phyloP scores from a whole-genome alignment of 2,888 invertebrate species.

The Tridacna gigas region DNA sequence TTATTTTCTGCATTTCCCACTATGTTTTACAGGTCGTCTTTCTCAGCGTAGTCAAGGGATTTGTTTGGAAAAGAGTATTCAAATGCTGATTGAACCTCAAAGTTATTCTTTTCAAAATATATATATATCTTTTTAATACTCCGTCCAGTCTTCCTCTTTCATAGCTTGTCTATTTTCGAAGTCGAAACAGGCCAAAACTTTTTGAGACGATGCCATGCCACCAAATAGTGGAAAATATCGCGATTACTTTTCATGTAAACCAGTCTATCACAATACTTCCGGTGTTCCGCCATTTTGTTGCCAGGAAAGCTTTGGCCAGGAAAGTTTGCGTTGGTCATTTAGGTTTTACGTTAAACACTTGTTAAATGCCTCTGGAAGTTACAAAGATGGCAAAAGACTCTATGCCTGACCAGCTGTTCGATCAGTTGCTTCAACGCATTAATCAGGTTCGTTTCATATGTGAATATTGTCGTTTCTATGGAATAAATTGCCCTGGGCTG shows the following conservation, averaged over 20 bases:
- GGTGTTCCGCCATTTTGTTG: constrained; percentile 46
- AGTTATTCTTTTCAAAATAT: not conserved
- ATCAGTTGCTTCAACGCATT: constrained; percentile 70
- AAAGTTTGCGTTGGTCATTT: not conserved
- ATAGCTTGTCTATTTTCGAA: not conserved
- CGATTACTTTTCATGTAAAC: not conserved
- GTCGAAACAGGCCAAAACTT: not conserved
- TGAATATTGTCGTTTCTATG: constrained; percentile 62
- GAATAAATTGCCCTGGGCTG: constrained; percentile 4
- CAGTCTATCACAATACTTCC: not conserved
- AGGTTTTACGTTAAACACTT: not conserved
- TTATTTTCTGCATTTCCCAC: too few relatives aligned
- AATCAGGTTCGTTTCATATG: constrained; percentile 72
- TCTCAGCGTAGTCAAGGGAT: too few relatives aligned
- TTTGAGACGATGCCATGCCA: not conserved
- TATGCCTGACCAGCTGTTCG: constrained; percentile 70
- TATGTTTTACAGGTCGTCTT: too few relatives aligned
- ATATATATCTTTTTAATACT: not conserved
- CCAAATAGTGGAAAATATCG: not conserved
- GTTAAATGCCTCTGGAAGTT: constrained; percentile 53
- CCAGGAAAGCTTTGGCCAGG: constrained; percentile 50
- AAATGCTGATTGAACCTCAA: too few relatives aligned
- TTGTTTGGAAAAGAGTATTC: too few relatives aligned
- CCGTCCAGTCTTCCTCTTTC: not conserved
- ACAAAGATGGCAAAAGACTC: constrained; percentile 76